Percentiles rank a stretch among this genome's conserved stretches.
phyloP scores from a whole-genome alignment of 2,113 vertebrate genomes.

The Prochilodus magdalenae region DNA sequence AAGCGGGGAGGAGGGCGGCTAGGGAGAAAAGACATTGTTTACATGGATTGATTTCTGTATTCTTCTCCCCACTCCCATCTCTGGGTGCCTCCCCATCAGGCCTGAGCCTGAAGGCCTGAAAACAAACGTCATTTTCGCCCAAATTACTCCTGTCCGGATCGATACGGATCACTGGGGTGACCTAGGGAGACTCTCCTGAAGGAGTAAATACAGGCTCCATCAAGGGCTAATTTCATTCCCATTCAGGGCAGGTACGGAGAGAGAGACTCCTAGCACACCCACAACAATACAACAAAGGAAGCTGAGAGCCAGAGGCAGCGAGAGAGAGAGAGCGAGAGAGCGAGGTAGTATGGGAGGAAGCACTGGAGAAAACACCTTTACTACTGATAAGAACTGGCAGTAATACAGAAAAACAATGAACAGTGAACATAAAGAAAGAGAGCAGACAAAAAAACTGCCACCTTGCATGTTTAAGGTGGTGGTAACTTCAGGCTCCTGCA shows the following conservation, averaged over 20 bases:
- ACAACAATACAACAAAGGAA: neutral
- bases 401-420: no score
- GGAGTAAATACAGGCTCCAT: conserved; percentile 50
- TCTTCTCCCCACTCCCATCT: neutral
- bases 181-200: conserved; percentile 36
- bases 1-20: neutral
- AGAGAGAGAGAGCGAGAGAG: no score
- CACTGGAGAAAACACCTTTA: no score
- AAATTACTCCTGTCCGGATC: conserved; percentile 55
- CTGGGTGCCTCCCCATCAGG: conserved; percentile 22
- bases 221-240: conserved; percentile 47
- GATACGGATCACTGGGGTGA: conserved; percentile 50
- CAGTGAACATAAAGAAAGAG: no score
- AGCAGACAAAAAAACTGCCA: no score
- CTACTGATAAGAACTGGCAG: no score
- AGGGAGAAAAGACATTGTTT: conserved; percentile 33
- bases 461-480: no score
- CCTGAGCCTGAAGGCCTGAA: conserved; percentile 27
- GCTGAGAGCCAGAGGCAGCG: neutral
- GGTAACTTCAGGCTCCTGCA: no score
- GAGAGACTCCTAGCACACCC: neutral
- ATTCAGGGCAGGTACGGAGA: conserved; percentile 21
- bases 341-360: no score
- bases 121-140: conserved; percentile 54
- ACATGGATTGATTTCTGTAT: conserved; percentile 50